Evolutionary conservation across 1,140 invertebrate genomes (phyloP).

Genomic region (Eulimnadia texana): DNA sequence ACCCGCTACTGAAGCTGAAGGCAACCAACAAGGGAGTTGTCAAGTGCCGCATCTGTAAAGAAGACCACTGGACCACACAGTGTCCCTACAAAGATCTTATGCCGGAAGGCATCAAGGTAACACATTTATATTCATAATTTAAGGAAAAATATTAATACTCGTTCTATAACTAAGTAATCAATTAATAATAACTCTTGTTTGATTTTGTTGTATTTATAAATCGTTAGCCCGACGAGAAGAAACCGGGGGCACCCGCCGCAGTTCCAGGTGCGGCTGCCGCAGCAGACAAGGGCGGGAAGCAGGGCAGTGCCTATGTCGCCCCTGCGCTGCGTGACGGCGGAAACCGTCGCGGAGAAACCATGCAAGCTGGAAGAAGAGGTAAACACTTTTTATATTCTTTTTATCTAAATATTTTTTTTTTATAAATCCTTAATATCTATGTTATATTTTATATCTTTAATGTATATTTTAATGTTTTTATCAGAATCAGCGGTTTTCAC

Average conservation of each 20-base stretch:
- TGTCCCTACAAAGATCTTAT: constrained; percentile 86
- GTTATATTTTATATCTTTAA: neutral
- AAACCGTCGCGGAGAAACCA: constrained; percentile 51
- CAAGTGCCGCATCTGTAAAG: constrained; percentile 86
- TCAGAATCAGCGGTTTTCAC: too few species aligned
- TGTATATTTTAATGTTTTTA: neutral
- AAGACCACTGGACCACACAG: constrained; percentile 92
- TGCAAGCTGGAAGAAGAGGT: constrained; percentile 44
- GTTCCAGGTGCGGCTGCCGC: constrained; percentile 7
- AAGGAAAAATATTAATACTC: neutral
- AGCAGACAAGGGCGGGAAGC: constrained; percentile 21
- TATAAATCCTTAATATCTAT: neutral
- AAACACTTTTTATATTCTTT: neutral
- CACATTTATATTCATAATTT: neutral
- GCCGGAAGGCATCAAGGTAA: constrained; percentile 36
- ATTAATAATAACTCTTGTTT: neutral
- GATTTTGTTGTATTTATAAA: neutral
- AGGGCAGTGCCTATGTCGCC: constrained; percentile 47
- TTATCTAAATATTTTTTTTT: neutral
- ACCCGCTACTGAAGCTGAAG: constrained; percentile 58
- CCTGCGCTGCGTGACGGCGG: constrained; percentile 73
- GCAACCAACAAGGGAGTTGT: constrained; percentile 59
- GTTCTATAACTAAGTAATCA: neutral
- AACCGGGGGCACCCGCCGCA: constrained; percentile 11
- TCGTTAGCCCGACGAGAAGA: constrained; percentile 20